Evolutionary conservation across 1,140 invertebrate genomes (phyloP), one percentile per base, ranked within the genome.

Genomic region (Drosophila quadrilineata): DNA sequence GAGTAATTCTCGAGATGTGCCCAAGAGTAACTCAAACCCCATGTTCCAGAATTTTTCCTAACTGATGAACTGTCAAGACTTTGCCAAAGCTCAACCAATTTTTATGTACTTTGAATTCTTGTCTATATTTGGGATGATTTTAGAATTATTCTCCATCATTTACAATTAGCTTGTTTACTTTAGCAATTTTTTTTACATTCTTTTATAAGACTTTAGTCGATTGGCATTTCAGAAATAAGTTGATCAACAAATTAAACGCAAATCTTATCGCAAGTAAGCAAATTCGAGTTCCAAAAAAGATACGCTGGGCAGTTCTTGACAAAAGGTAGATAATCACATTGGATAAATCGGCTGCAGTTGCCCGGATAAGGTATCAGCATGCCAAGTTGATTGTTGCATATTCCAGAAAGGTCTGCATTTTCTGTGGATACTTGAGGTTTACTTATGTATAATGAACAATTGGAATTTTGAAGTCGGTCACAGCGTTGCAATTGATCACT

Each of bases 281-380:
- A 26, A 8, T 57, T 29, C 0, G 75, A 80, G 16, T 80, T 80
- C 75, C 75, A 80, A n/a, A 10, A 80, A 2, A 80, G 54, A 43
- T 56, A 68, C 1, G 38, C 21, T 3, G 76, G 76, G 12, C 76
- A 80, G 2, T 6, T 14, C 53, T 68, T 80, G 2, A 80, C 75
- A 21, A 80, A 80, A 1, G 76, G 76, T 3, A 57, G 4, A 36
- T 80, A 80, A 29, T 80, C 76, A 14, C 76, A 80, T 0, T 68
- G 71, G 12, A 80, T 68, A 12, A 68, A 80, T 4, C 38, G 57
- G 2, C 24, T 68, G 22, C 76, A 80, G 22, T 80, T 57, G 0
- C 67, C 75, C 8, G 76, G 75, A 43, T 72, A 80, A 5, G 71
- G 40, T 6, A 80, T 41, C 1, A 68, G 12, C 2, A 36, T 38